Conservation (phyloP, 2,113 vertebrate species). For the Chlorodrepanis virens region DNA sequence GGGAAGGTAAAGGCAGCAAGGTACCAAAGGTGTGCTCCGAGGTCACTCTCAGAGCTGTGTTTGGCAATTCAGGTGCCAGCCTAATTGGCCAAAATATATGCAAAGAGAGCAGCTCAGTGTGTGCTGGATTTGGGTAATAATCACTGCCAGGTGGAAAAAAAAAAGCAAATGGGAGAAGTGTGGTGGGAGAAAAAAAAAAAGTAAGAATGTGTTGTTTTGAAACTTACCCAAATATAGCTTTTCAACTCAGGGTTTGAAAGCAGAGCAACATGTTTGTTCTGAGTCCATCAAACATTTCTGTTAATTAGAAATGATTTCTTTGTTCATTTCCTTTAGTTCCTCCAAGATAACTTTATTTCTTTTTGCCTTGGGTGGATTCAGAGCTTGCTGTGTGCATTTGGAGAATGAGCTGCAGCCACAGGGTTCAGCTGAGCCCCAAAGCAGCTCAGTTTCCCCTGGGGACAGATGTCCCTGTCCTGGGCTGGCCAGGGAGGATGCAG, state of each 20-base stretch:
- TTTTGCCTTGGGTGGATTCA: neutral
- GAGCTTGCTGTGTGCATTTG: neutral
- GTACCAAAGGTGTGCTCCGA: neutral
- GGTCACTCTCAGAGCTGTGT: neutral
- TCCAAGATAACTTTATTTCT: neutral
- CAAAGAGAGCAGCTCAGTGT: neutral
- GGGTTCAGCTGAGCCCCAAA: neutral
- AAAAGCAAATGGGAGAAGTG: neutral
- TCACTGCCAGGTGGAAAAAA: neutral
- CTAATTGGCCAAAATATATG: neutral
- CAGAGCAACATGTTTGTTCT: conserved; percentile 28
- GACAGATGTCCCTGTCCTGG: neutral
- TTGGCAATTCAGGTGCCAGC: neutral
- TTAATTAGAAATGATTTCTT: conserved; percentile 51
- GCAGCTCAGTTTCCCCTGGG: neutral
- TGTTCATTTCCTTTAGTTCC: neutral
- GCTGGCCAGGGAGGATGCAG: neutral
- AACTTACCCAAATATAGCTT: conserved; percentile 42
- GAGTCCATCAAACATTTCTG: conserved; percentile 38
- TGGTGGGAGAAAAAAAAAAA: neutral
- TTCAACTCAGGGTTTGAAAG: conserved; percentile 11
- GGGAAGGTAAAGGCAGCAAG: neutral
- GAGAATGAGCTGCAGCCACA: neutral
- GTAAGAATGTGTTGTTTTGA: conserved; percentile 19
- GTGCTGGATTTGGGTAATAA: neutral